phyloP scores from a whole-genome alignment of 1,140 invertebrate species.

The Bathynomus jamesi region DNA sequence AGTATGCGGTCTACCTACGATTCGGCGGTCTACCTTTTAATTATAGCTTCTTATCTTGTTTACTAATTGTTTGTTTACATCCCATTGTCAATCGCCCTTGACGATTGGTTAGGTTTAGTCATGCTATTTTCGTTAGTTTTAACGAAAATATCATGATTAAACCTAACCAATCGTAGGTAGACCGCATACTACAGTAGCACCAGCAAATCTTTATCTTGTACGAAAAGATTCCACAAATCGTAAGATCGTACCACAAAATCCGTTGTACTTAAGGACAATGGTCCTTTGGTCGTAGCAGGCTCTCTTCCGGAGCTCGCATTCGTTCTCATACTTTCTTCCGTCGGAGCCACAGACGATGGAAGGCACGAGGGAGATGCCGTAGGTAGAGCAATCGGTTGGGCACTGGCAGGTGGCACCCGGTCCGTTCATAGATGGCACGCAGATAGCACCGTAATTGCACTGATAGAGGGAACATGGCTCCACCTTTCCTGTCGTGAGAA shows the following conservation, averaged over 20 bases:
- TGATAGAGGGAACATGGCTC: constrained; percentile 66
- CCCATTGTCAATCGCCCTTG: too few species aligned
- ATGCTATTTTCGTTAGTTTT: too few species aligned
- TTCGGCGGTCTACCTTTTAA: too few species aligned
- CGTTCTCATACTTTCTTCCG: constrained; percentile 71
- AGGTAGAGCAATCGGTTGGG: constrained; percentile 38
- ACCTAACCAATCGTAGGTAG: too few species aligned
- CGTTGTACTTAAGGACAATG: constrained; percentile 75
- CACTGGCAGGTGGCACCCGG: constrained; percentile 53
- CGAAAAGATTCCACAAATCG: too few species aligned
- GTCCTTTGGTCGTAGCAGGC: constrained; percentile 64
- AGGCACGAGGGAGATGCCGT: constrained; percentile 50
- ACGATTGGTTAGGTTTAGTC: too few species aligned
- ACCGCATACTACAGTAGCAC: too few species aligned
- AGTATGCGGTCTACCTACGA: too few species aligned
- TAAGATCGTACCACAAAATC: constrained; percentile 88
- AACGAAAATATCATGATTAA: too few species aligned
- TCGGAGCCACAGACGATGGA: constrained; percentile 80
- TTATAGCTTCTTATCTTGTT: too few species aligned
- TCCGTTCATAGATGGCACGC: constrained; percentile 66
- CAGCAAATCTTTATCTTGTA: too few species aligned
- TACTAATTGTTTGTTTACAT: too few species aligned
- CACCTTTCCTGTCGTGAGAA: constrained; percentile 57
- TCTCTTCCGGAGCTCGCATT: constrained; percentile 69
- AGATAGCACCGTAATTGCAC: constrained; percentile 66